Evolutionary conservation across 2,797 vertebrate species (phyloP).

Genomic region (Tragopan temminckii): DNA sequence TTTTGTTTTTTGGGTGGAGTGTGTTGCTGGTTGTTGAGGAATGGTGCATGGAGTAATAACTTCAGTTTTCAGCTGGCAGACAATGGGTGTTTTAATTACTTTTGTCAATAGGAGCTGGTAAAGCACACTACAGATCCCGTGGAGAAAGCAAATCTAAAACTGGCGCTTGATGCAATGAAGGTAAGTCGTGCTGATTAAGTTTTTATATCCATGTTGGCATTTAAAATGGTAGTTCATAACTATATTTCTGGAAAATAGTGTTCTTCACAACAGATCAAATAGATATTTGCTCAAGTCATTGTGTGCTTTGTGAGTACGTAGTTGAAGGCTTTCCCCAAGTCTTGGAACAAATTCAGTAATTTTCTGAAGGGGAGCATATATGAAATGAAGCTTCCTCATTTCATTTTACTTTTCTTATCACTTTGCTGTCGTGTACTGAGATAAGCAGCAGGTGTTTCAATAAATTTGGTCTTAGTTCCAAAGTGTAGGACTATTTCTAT

Average conservation of each 20-base stretch:
- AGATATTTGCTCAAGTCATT: neutral
- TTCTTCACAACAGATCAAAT: neutral
- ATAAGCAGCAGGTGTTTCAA: neutral
- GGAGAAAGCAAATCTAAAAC: constrained; percentile 91
- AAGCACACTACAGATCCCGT: constrained; percentile 91
- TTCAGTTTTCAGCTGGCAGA: neutral
- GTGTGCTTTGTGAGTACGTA: neutral
- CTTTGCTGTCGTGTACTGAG: neutral
- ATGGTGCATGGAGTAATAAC: neutral
- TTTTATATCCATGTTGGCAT: neutral
- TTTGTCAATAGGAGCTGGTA: constrained; percentile 89
- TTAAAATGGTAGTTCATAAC: neutral
- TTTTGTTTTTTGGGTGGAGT: too few relatives aligned
- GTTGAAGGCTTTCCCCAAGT: neutral
- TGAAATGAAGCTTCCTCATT: neutral
- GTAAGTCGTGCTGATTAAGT: constrained; percentile 75
- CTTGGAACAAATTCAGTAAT: neutral
- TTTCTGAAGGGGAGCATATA: neutral
- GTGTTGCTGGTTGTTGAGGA: neutral
- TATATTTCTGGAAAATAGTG: neutral
- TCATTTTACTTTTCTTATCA: neutral
- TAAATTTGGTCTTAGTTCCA: neutral
- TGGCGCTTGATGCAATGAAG: constrained; percentile 97
- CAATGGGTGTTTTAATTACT: neutral
- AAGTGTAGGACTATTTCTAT: neutral